Evolutionary conservation across 2,113 vertebrate genomes (phyloP).

Genomic region (Gracilinanus agilis): DNA sequence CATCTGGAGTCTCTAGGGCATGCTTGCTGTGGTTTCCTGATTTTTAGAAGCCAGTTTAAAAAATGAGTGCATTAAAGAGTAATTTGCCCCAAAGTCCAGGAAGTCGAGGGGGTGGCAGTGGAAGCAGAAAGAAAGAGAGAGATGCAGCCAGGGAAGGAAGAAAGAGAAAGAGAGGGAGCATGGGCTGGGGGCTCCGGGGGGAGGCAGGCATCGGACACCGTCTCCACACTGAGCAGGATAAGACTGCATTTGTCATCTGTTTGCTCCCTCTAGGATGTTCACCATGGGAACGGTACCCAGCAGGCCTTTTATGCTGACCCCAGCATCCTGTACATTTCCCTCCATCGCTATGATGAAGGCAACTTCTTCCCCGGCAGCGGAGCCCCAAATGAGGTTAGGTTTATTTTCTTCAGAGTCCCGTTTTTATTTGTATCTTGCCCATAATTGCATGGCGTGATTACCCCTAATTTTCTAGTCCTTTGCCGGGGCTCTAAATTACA

Average conservation of each 20-base stretch:
- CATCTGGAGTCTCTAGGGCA: slow-evolving; percentile 93
- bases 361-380: slow-evolving; percentile 94
- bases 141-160: slow-evolving; percentile 77
- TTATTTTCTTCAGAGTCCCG: slow-evolving; percentile 93
- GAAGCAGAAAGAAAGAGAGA: slow-evolving; percentile 81
- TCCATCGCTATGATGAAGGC: slow-evolving; percentile 95
- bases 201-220: slow-evolving; percentile 82
- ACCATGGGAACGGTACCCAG: slow-evolving; percentile 95
- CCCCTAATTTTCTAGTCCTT: slow-evolving; percentile 91
- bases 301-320: slow-evolving; percentile 93
- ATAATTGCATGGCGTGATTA: slow-evolving; percentile 92
- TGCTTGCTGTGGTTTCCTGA: slow-evolving; percentile 92
- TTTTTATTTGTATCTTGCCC: slow-evolving; percentile 89
- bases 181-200: slow-evolving; percentile 10
- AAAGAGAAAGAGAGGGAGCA: slow-evolving; percentile 76
- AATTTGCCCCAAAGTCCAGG: slow-evolving; percentile 92
- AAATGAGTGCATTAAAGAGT: slow-evolving; percentile 95
- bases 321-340: slow-evolving; percentile 95
- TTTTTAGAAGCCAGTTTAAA: slow-evolving; percentile 94
- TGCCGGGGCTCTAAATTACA: slow-evolving; percentile 91
- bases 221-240: slow-evolving; percentile 85
- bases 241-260: slow-evolving; percentile 94
- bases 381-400: slow-evolving; percentile 96
- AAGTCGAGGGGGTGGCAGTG: slow-evolving; percentile 83
- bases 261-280: slow-evolving; percentile 94